phyloP scores from a whole-genome alignment of 2,797 vertebrate genomes.

The Podarcis lilfordi region DNA sequence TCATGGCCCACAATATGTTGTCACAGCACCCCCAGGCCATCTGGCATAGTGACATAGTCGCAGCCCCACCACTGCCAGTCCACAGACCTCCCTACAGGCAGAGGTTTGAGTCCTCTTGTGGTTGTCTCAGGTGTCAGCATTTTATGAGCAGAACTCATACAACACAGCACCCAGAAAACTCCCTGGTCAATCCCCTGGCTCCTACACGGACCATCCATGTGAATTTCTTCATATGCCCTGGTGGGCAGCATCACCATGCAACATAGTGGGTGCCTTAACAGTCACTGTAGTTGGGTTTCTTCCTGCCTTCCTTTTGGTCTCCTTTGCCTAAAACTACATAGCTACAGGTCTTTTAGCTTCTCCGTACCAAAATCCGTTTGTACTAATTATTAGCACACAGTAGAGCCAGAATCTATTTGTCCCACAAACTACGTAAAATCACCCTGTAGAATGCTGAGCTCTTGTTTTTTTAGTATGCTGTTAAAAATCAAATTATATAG shows the following conservation, averaged over 20 bases:
- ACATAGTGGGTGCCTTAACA: too few species aligned
- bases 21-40: too few species aligned
- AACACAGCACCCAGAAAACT: too few species aligned
- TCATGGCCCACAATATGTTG: background rate
- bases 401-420: constrained; percentile 54
- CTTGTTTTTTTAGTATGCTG: constrained; percentile 55
- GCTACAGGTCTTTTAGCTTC: constrained; percentile 32
- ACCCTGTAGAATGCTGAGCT: constrained; percentile 52
- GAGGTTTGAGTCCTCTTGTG: too few species aligned
- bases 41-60: too few species aligned
- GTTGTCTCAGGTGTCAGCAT: too few species aligned
- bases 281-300: background rate
- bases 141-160: too few species aligned
- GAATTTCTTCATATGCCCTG: too few species aligned
- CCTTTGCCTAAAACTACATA: constrained; percentile 16
- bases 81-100: too few species aligned
- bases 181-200: too few species aligned
- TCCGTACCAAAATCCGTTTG: background rate
- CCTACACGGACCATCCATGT: too few species aligned
- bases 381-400: constrained; percentile 42
- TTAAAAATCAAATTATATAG: constrained; percentile 64
- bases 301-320: background rate
- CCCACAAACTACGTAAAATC: constrained; percentile 51
- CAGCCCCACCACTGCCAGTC: too few species aligned
- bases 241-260: background rate